Base-by-base conservation (phyloP, 64 coral and sea anemone species). In the Pocillopora damicornis region DNA sequence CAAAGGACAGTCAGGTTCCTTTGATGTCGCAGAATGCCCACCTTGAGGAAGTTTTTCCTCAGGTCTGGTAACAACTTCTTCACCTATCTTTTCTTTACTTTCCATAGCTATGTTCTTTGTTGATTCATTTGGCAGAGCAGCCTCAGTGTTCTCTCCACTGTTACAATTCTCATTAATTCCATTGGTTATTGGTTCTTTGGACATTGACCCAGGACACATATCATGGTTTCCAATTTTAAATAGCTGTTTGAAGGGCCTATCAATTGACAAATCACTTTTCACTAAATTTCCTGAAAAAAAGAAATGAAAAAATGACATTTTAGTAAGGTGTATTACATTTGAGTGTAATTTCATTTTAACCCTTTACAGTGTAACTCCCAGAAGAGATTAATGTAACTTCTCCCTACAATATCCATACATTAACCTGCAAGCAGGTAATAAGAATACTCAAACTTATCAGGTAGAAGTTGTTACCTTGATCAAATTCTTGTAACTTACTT, bases 11-110 rank as follows among this genome's bases (percentile, higher is more conserved):
- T 81, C 60, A 77, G 13, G 9, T 56, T 14, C 42, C 37, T 77
- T 37, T 57, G 3, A 9, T 20, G 37, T 17, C 59, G 4, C 26
- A 57, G 38, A 11, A 15, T 23, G 37, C 4, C 65, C 81, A 87
- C 76, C 58, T 61, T 72, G 26, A 63, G 34, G n/a, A 37, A 87
- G 15, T 30, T 87, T 87, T 76, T 76, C 74, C 2, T 76, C 71
- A 35, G 73, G 71, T 76, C 16, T 87, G 68, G 69, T 15, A 74
- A 25, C 13, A 61, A 60, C 38, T 77, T 15, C 17, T 57, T 71
- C 22, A 22, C 72, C 63, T 11, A 18, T 5, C 14, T 15, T 9
- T 57, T 85, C 72, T 73, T 18, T n/a, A 79, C 11, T 25, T 26
- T n/a, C 38, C 18, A 59, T 18, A 2, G 35, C 11, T 38, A 14